These are phyloP conservation scores for Dascillus cervinus DNA, from an alignment of 2,888 invertebrate genomes.

Conservation along the genomic window DNA sequence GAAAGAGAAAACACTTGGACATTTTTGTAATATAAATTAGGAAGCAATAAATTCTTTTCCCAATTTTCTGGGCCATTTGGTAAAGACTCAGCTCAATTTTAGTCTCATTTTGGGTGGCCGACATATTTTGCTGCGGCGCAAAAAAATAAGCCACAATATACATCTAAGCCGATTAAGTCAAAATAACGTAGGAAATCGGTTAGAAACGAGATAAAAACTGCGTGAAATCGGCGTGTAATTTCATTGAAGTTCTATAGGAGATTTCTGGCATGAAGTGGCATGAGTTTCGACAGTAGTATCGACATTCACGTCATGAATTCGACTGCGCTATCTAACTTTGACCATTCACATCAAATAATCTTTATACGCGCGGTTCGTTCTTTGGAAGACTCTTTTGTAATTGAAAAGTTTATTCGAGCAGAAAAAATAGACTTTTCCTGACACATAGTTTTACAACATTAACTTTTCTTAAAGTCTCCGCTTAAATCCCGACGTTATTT, in stretches of 20 bases:
- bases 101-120: too few species aligned
- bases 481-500: too few species aligned
- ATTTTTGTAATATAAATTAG: too few species aligned
- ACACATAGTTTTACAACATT: constrained; percentile 15
- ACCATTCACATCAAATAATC: constrained; percentile 28
- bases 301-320: constrained; percentile 25
- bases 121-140: too few species aligned
- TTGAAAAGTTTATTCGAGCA: constrained; percentile 25
- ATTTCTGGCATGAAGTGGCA: constrained; percentile 15
- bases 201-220: constrained; percentile 15
- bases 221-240: constrained; percentile 22
- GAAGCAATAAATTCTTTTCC: too few species aligned
- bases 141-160: too few species aligned
- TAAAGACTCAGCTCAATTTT: too few species aligned
- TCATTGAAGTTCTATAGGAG: constrained; percentile 17
- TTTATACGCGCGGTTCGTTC: constrained; percentile 14
- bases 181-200: constrained; percentile 15
- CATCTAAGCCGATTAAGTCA: constrained; percentile 9
- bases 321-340: constrained; percentile 29
- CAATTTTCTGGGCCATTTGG: too few species aligned
- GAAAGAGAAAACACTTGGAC: too few species aligned
- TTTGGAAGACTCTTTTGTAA: constrained; percentile 21
- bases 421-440: constrained; percentile 23
- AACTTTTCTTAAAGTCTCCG: too few species aligned
- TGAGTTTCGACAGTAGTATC: constrained; percentile 14